Conservation (phyloP, 2,888 invertebrate genomes). For the Nymphalis c-album region DNA sequence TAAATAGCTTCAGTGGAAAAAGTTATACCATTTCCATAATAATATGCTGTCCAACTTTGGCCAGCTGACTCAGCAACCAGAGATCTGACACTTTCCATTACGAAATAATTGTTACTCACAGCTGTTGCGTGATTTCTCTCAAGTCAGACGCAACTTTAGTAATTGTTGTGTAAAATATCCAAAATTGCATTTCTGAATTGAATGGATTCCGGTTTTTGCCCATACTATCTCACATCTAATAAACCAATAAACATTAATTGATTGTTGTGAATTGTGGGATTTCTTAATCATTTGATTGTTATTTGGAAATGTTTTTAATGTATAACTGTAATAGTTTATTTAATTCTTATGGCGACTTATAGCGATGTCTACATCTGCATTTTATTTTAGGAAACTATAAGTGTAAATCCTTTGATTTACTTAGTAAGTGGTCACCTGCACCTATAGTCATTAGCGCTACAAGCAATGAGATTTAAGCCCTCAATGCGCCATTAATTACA, state of each 20-base stretch:
- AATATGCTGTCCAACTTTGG: conserved; percentile 18
- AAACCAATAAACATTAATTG: conserved; percentile 7
- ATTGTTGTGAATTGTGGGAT: background rate
- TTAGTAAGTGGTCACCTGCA: too few species aligned
- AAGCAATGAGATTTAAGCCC: too few species aligned
- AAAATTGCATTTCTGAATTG: conserved; percentile 23
- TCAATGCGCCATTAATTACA: too few species aligned
- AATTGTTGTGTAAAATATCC: conserved; percentile 45
- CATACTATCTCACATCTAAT: conserved; percentile 2
- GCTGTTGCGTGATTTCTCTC: conserved; percentile 44
- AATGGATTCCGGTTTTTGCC: conserved; percentile 21
- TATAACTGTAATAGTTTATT: background rate
- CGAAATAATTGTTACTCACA: conserved; percentile 50
- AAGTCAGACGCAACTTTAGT: conserved; percentile 47
- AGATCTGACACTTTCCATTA: conserved; percentile 46
- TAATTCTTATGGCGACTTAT: background rate
- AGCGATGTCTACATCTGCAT: background rate
- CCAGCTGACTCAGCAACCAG: conserved; percentile 46
- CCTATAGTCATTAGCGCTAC: too few species aligned
- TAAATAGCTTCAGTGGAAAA: background rate
- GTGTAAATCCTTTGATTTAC: too few species aligned
- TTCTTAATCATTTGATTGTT: conserved; percentile 9
- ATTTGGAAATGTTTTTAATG: background rate
- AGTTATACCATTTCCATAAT: conserved; percentile 23
- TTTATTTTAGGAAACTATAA: background rate